phyloP scores from a whole-genome alignment of 2,888 invertebrate genomes.

The Agelastica alni region DNA sequence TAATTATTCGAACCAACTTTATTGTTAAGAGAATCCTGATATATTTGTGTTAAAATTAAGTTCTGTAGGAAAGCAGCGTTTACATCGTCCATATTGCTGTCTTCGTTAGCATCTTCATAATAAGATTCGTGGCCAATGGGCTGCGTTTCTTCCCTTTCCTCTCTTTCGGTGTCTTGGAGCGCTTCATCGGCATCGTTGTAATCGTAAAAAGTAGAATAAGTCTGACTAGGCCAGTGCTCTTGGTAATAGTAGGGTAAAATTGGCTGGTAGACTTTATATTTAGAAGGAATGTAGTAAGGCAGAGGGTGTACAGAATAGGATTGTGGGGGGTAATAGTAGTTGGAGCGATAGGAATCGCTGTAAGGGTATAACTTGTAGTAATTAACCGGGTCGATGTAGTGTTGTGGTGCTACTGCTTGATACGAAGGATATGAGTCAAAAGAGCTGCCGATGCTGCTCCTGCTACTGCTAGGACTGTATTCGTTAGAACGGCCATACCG shows the following conservation, averaged over 20 bases:
- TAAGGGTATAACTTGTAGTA: slow-evolving; percentile 59
- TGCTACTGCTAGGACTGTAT: slow-evolving; percentile 19
- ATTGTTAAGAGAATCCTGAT: slow-evolving; percentile 59
- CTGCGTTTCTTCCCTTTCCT: slow-evolving; percentile 60
- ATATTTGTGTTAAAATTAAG: slow-evolving; percentile 68
- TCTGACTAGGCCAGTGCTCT: slow-evolving; percentile 48
- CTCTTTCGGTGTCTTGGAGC: slow-evolving; percentile 65
- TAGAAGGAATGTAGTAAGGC: slow-evolving; percentile 54
- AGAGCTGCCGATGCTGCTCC: no score
- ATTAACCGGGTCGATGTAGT: slow-evolving; percentile 52
- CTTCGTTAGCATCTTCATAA: slow-evolving; percentile 61
- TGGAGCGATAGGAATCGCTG: slow-evolving; percentile 61
- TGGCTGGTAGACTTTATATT: slow-evolving; percentile 57
- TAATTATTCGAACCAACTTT: slow-evolving; percentile 39
- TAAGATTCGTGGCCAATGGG: slow-evolving; percentile 71
- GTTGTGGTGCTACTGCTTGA: slow-evolving; percentile 39
- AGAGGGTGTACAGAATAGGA: slow-evolving; percentile 55
- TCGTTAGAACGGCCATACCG: slow-evolving; percentile 49
- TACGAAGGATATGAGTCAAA: slow-evolving; percentile 44
- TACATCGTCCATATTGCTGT: slow-evolving; percentile 53
- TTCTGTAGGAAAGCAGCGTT: slow-evolving; percentile 71
- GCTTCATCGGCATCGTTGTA: slow-evolving; percentile 59
- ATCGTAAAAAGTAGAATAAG: slow-evolving; percentile 53
- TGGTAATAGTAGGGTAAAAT: slow-evolving; percentile 59
- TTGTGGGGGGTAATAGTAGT: slow-evolving; percentile 56